Evolutionary conservation across 2,797 vertebrate genomes (phyloP), one percentile per base, ranked within the genome.

Genomic region (Pampus argenteus): DNA sequence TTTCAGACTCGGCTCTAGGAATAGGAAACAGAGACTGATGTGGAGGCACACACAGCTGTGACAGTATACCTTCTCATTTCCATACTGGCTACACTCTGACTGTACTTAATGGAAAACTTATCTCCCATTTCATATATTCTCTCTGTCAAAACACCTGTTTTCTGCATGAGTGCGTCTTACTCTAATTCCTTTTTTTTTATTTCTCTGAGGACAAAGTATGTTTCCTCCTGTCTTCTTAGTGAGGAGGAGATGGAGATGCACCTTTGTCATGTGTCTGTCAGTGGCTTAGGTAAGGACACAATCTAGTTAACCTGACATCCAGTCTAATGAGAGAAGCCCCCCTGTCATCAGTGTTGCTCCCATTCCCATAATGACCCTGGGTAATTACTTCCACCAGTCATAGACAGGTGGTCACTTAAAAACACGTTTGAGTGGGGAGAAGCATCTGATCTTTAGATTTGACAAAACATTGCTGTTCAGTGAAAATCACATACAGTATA

Each of bases 1-100:
- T 89, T 89, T 89, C 79, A 90, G 87, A 84, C 79, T 68, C 49
- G 42, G 71, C 85, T 90, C 78, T 83, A 71, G 75, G 83, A 88
- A 85, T 81, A 91, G 85, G 89, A 87, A 85, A 84, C 82, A 71
- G 88, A 88, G 88, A 88, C 79, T 79, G 54, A 86, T 82, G 79
- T 73, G 74, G 81, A 87, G 44, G 78, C 79, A 42, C 84, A 77
- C 83, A 76, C 85, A 86, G 84, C 78, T 86, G 86, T 83, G 86
- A 89, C 78, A 78, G 83, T 65, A 69, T 74, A 80, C 84, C 74
- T 38, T 75, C 82, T 81, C 57, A 75, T 83, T 84, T 88, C 71
- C 83, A 84, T 84, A 74, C 82, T 58, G 55, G 71, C 75, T 66
- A 74, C 74, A 62, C 66, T 61, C 67, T 45, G 54, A 79, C 68